Evolutionary conservation across 1,140 invertebrate genomes (phyloP).

Genomic region (Heliconius nattereri): DNA sequence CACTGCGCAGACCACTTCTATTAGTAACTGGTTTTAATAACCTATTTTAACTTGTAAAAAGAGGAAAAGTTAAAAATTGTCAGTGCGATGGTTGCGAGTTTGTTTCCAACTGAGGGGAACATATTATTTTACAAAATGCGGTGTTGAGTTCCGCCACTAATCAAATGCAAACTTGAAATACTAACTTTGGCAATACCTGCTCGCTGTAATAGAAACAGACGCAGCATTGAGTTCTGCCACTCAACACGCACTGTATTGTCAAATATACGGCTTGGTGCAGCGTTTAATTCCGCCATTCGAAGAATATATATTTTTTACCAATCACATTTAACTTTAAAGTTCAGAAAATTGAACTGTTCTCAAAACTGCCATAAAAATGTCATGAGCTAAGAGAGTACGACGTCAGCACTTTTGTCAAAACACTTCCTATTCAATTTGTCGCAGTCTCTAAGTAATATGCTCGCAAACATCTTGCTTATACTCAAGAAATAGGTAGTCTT

Average conservation of each 20-base stretch:
- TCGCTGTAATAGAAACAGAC: too few relatives aligned
- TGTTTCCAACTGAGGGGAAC: too few relatives aligned
- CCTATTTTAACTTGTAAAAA: not conserved
- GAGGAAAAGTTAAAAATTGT: not conserved
- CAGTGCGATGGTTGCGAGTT: too few relatives aligned
- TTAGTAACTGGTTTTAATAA: not conserved
- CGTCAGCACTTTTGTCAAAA: not conserved
- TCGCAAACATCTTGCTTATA: not conserved
- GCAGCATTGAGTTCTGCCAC: too few relatives aligned
- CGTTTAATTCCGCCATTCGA: too few relatives aligned
- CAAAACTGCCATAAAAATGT: not conserved
- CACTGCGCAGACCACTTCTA: not conserved
- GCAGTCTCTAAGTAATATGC: not conserved
- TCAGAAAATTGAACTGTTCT: not conserved
- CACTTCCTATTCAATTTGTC: constrained; percentile 5
- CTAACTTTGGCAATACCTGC: too few relatives aligned
- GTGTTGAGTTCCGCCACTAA: too few relatives aligned
- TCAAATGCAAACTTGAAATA: too few relatives aligned
- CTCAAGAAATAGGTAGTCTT: not conserved
- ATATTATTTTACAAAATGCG: too few relatives aligned
- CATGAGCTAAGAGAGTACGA: not conserved
- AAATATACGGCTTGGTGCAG: too few relatives aligned
- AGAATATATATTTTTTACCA: too few relatives aligned
- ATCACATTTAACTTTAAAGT: not conserved
- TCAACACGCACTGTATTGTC: too few relatives aligned